Evolutionary conservation across 2,113 vertebrate genomes (phyloP).

Genomic region (Myrmophylax atrothorax): DNA sequence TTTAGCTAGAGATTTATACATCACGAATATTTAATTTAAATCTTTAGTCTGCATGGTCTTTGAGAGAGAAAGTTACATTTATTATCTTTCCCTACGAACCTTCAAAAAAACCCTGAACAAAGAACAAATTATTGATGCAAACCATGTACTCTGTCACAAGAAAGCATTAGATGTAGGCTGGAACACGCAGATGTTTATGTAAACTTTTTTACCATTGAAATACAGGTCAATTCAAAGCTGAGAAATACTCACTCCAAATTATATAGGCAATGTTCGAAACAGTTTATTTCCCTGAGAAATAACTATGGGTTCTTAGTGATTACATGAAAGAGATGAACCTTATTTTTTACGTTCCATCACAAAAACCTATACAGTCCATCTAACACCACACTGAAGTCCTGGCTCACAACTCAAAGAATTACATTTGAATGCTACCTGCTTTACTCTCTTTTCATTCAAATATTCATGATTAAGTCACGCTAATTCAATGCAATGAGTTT

Average conservation of each 20-base stretch:
- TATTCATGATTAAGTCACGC: background rate
- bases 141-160: background rate
- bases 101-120: background rate
- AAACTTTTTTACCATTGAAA: background rate
- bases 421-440: background rate
- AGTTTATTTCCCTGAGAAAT: background rate
- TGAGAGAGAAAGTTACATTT: background rate
- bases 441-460: background rate
- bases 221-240: background rate
- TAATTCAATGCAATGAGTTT: background rate
- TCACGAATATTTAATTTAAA: background rate
- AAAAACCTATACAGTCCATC: background rate
- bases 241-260: background rate
- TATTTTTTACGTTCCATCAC: background rate
- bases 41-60: background rate
- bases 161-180: background rate
- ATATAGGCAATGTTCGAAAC: background rate
- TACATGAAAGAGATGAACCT: background rate
- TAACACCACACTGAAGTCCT: background rate
- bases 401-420: background rate
- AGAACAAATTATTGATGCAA: background rate
- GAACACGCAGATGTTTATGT: background rate
- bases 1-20: background rate
- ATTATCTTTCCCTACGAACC: background rate
- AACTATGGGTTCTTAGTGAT: background rate